These are phyloP conservation scores for Ellobius talpinus DNA, from an alignment of 2,113 vertebrate species.

Conservation along the genomic window DNA sequence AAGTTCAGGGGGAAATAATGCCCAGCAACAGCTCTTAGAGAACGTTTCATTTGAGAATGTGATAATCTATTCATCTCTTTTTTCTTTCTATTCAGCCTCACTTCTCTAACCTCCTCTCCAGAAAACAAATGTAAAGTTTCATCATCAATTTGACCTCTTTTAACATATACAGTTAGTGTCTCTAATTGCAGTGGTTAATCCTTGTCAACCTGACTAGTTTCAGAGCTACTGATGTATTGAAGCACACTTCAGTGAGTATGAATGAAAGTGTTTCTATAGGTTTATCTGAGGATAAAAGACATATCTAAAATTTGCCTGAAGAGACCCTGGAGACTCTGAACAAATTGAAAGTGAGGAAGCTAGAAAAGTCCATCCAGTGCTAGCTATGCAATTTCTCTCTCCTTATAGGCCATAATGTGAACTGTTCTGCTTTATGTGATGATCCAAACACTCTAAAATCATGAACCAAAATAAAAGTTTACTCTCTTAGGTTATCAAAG, in stretches of 20 bases:
- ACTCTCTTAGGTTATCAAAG: background rate
- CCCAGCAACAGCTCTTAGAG: constrained; percentile 27
- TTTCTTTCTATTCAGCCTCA: background rate
- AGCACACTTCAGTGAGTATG: background rate
- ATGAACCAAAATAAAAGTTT: background rate
- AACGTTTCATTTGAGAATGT: constrained; percentile 40
- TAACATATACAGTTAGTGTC: background rate
- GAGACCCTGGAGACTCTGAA: background rate
- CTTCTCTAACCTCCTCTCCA: background rate
- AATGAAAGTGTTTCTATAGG: background rate
- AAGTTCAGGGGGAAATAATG: background rate
- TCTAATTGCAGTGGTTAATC: background rate
- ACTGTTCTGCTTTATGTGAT: background rate
- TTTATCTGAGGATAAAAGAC: background rate
- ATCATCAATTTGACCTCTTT: background rate
- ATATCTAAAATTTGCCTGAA: background rate
- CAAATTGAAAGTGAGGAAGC: background rate
- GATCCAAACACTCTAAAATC: background rate
- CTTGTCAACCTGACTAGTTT: background rate
- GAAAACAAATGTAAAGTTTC: background rate
- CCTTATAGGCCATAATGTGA: background rate
- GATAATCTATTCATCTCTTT: background rate
- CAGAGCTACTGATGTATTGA: background rate
- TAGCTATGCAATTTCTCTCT: background rate
- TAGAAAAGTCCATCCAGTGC: background rate